A percentile compares a stretch with the other conserved stretches of the same genome.
phyloP scores from a whole-genome alignment of 1,140 invertebrate species.

The Caenorhabditis latens region DNA sequence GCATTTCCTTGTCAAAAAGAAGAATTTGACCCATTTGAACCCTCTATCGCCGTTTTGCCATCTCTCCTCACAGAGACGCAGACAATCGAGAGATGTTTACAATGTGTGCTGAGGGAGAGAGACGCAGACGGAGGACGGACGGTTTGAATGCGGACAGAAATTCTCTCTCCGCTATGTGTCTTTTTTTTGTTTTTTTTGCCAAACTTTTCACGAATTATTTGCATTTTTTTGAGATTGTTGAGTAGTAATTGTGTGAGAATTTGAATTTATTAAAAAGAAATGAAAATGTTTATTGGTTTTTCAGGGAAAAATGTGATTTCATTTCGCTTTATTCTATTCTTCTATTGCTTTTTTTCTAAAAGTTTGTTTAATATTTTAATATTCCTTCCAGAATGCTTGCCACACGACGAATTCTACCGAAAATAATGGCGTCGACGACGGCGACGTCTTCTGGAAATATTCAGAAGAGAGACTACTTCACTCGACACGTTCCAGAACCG shows the following conservation, averaged over 20 bases:
- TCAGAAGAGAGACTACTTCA: conserved; percentile 51
- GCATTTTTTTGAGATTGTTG: no score
- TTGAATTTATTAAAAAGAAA: no score
- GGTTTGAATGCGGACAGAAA: background rate
- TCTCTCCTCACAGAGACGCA: background rate
- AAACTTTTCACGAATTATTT: no score
- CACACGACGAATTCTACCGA: conserved; percentile 2
- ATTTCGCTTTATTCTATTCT: background rate
- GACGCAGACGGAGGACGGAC: conserved; percentile 23
- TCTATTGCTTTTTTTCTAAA: no score
- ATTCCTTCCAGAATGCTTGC: background rate
- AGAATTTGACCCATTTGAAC: no score
- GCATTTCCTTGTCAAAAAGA: no score
- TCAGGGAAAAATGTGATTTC: no score
- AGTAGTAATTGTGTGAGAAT: no score
- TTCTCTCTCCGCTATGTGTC: background rate
- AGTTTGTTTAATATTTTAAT: background rate
- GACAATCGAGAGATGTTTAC: background rate
- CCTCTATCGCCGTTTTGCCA: no score
- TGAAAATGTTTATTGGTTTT: no score
- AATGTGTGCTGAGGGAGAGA: background rate
- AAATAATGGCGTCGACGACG: background rate
- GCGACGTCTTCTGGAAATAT: background rate
- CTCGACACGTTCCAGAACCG: conserved; percentile 11
- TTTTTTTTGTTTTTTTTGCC: no score